Evolutionary conservation across 2,888 invertebrate genomes (phyloP), one percentile per base, ranked within the genome.

Genomic region (Ormyrus rosae): DNA sequence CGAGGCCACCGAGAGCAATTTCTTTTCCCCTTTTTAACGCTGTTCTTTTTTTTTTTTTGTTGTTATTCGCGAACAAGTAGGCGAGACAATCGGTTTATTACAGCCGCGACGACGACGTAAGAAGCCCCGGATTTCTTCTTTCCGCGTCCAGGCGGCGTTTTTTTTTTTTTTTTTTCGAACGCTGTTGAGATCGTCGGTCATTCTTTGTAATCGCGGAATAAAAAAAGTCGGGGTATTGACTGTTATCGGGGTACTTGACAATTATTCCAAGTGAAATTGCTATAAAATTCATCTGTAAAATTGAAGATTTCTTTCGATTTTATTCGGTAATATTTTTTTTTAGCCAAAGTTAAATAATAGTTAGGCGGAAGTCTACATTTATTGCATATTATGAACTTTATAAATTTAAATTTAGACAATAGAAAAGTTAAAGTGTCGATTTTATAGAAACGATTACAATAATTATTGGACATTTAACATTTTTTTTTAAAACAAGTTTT

Each of bases 1-100:
- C 51, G 65, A 65, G 65, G 51, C 53, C 55, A 53, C 68, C 53
- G 8, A 8, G 45, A 50, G 11, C 34, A 65, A 51, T 65, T 45
- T 19, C 19, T 19, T 19, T 19, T 19, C 19, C 19, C 19, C 19
- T 1, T 19, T 19, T 19, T 19, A 19, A 19, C 19, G 19, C 1
- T 13, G 13, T 13, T 13, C 67, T 34, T 34, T 9, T 9, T 11
- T 34, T 10, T 51, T 51, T 19, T 11, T 45, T 5, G 19, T 34
- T 45, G 2, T 45, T 10, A 45, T 45, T 10, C 55, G 50, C 19
- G 55, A 68, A 68, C 68, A 68, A 68, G 50, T 19, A 51, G 51
- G 19, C 13, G 19, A 65, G 48, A 13, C 19, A 7, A 10, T 45
- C 11, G 11, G 7, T 5, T 53, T 53, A 68, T 10, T 53, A 0